A percentile compares a stretch with the other conserved stretches of the same genome.
Evolutionary conservation across 2,888 invertebrate species (phyloP).

Genomic region (Drosophila nr. perissopoda): DNA sequence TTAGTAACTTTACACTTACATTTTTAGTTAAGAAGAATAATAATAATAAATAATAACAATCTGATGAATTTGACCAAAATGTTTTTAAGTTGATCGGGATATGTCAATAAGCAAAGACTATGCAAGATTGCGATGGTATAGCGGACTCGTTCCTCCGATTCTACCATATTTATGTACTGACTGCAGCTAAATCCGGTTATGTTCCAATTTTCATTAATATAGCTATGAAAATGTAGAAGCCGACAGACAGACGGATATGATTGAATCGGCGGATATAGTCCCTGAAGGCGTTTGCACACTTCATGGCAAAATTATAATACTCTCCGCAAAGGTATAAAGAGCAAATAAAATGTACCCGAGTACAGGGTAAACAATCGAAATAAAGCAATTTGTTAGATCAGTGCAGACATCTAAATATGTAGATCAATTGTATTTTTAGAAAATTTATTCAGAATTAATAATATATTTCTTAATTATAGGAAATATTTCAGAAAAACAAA

Average conservation of each 20-base stretch:
- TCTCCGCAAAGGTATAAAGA: background rate
- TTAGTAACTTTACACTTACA: background rate
- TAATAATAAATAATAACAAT: background rate
- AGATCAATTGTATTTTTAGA: background rate
- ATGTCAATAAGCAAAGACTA: rapidly evolving
- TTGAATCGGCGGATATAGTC: background rate
- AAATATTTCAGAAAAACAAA: background rate
- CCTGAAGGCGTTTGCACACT: background rate
- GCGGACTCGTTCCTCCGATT: background rate
- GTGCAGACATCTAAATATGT: background rate
- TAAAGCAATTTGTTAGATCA: background rate
- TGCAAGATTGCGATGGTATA: background rate
- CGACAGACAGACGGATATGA: background rate
- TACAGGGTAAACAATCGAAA: background rate
- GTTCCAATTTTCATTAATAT: background rate
- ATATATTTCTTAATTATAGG: too few species aligned
- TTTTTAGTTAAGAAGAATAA: background rate
- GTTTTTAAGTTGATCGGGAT: background rate
- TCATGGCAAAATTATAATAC: background rate
- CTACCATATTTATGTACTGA: background rate
- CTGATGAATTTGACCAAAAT: background rate
- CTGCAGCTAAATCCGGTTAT: background rate
- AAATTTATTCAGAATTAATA: too few species aligned
- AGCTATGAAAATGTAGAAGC: background rate
- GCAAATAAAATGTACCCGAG: background rate